Evolutionary conservation across 2,113 vertebrate species (phyloP), one percentile per base, ranked within the genome.

Genomic region (Chaetura pelagica): DNA sequence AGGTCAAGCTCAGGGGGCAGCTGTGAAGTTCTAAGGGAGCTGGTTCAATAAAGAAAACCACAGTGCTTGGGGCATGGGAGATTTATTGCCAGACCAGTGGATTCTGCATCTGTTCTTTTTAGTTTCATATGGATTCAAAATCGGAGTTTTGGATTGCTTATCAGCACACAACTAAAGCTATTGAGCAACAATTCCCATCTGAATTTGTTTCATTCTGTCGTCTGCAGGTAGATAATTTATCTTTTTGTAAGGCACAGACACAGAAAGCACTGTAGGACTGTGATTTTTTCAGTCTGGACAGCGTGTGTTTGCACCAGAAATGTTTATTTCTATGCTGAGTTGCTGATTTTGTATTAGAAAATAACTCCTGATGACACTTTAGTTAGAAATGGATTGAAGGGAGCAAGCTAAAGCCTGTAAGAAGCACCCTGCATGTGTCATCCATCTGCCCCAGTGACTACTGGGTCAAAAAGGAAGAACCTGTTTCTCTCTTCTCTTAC

Each of bases 91-190:
- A 90, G 87, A 66, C 20, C 77, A 61, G 87, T 75, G 63, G 46
- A 87, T 93, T 92, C 89, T 96, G 93, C 97, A 98, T 98, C 97
- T 97, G 97, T 92, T 93, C 77, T 68, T 55, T 66, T 90, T 84
- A 83, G 84, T 94, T 97, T 96, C 96, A 87, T 90, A 93, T 59
- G 91, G 93, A 97, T 96, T 94, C 93, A 93, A 94, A 97, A 92
- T 90, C 7, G 1, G 85, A 89, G 59, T 67, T 89, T 95, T 38
- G 86, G 68, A 40, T 89, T 87, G 78, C 80, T 82, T 85, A 51
- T 63, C 76, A 93, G 87, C 69, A 87, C 15, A 6, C 62, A 64
- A 64, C 87, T 80, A 58, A 0, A 0, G 1, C 61, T 83, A 27
- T 30, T 57, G 85, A 94, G 85, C 49, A 52, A 40, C 55, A 57